Conservation (phyloP, 2,888 invertebrate genomes). For the Acanthoscelides obtectus region DNA sequence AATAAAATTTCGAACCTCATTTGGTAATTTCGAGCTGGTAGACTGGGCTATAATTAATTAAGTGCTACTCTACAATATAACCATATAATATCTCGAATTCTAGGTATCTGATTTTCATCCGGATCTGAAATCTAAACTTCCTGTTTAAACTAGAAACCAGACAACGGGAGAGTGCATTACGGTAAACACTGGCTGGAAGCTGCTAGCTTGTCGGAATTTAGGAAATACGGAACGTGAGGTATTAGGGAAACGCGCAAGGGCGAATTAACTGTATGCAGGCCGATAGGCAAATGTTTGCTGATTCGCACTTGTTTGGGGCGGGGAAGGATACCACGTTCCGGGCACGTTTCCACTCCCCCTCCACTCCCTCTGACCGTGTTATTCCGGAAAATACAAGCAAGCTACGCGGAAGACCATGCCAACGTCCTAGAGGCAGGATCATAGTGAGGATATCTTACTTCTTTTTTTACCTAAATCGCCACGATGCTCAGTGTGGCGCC, state of each 20-base stretch:
- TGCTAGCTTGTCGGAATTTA: neutral
- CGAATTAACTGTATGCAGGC: neutral
- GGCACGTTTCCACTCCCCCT: slow-evolving; percentile 15
- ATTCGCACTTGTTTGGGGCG: neutral
- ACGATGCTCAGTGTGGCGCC: too few species aligned
- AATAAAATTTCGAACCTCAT: too few species aligned
- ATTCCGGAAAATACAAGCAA: neutral
- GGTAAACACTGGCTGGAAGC: neutral
- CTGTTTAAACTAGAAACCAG: neutral
- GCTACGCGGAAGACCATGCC: too few species aligned
- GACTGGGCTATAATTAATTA: too few species aligned
- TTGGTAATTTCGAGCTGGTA: too few species aligned
- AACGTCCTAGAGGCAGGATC: too few species aligned
- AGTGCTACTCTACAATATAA: too few species aligned
- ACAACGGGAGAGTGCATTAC: neutral
- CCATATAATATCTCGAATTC: too few species aligned
- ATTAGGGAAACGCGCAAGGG: neutral
- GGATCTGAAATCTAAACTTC: neutral
- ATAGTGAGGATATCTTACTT: too few species aligned
- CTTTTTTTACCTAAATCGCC: too few species aligned
- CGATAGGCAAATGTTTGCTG: neutral
- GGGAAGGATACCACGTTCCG: neutral
- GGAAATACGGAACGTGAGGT: neutral
- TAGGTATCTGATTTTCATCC: neutral
- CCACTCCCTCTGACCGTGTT: neutral